phyloP scores from a whole-genome alignment of 2,797 vertebrate genomes.

The Hippocampus kuda region DNA sequence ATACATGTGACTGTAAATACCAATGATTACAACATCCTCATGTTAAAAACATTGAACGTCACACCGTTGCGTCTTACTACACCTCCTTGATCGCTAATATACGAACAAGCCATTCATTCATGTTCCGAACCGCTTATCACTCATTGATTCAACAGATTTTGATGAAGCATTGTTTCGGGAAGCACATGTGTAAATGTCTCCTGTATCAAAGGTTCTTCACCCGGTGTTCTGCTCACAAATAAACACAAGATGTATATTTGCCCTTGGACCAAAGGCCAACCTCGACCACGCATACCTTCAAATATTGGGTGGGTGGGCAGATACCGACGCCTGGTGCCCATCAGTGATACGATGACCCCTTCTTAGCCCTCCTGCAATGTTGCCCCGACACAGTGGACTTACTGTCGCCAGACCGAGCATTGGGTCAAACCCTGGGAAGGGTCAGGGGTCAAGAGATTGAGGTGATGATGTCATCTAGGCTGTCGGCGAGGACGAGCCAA shows the following conservation, averaged over 20 bases:
- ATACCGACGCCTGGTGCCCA: conserved; percentile 31
- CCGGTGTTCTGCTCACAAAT: conserved; percentile 4
- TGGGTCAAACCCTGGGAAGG: conserved; percentile 61
- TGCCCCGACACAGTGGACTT: conserved; percentile 51
- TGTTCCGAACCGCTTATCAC: too few species aligned
- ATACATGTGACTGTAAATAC: not conserved
- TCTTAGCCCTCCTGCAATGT: conserved; percentile 36
- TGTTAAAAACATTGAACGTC: not conserved
- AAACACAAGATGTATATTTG: conserved; percentile 20
- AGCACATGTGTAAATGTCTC: not conserved
- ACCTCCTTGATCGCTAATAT: too few species aligned
- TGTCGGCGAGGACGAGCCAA: conserved; percentile 39
- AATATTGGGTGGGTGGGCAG: not conserved
- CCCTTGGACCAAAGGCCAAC: conserved; percentile 9
- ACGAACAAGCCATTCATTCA: too few species aligned
- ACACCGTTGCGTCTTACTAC: too few species aligned
- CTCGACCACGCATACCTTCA: conserved; percentile 4
- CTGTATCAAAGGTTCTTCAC: not conserved
- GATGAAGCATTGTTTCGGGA: not conserved
- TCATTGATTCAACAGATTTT: not conserved
- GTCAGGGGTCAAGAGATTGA: conserved; percentile 56
- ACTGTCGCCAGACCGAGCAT: conserved; percentile 57
- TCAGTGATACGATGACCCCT: conserved; percentile 45
- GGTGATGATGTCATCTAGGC: conserved; percentile 68
- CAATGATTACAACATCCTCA: not conserved